Evolutionary conservation across 2,113 vertebrate genomes (phyloP), one percentile per base, ranked within the genome.

Genomic region (Alexandromys fortis): DNA sequence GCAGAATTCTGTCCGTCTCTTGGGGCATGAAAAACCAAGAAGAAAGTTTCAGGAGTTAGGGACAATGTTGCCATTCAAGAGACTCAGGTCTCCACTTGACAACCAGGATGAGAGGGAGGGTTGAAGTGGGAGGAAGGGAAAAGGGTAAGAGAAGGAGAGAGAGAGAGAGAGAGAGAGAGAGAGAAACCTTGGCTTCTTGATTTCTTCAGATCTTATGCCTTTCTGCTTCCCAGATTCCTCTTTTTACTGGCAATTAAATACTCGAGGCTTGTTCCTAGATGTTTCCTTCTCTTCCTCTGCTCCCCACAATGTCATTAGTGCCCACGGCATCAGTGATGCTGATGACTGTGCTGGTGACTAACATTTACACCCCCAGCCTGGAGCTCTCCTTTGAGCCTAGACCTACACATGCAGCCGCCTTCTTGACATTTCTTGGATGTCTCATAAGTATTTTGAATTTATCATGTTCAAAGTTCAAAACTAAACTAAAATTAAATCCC

Each of bases 391-490:
- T 72, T 77, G 73, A 82, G 61, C 21, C 76, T 58, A 93, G 58
- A 65, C 49, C 42, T 72, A 21, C 33, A 52, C 14, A 47, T 42
- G 70, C 52, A 96, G 45, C n/a, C 28, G 22, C 17, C 61, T 45
- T 17, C n/a, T 91, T 89, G 58, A 76, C 70, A 92, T 92, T 72
- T 88, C 68, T 82, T 77, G 24, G 35, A 72, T 92, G 52, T 93
- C 67, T 92, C 68, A 77, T 33, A 93, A 35, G 9, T 79, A 85
- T 89, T n/a, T 93, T 89, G 76, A 93, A 95, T 79, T 86, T 77
- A 77, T 87, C 85, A 82, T 73, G 30, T 75, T 70, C 42, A 94
- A 96, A 91, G 30, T 91, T 75, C n/a, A 81, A 94, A 89, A 86
- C 42, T 85, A 58, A 92, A 63, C 28, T 86, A 83, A 93, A 92